Evolutionary conservation across 1,140 invertebrate species (phyloP).

Genomic region (Gryllus bimaculatus): DNA sequence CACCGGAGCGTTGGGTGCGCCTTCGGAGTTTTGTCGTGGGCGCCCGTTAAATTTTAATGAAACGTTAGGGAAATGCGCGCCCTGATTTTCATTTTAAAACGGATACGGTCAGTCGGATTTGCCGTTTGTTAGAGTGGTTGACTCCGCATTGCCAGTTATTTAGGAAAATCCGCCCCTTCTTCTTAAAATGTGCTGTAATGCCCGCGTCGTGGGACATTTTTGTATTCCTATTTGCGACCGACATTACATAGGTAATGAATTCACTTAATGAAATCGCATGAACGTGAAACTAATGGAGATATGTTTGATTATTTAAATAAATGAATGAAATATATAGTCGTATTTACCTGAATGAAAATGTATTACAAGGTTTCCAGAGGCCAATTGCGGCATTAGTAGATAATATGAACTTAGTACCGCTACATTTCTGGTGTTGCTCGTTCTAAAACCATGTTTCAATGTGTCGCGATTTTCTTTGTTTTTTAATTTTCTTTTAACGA

Average conservation of each 20-base stretch:
- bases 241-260: background rate
- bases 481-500: too few relatives aligned
- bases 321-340: constrained; percentile 5
- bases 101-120: background rate
- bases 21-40: background rate
- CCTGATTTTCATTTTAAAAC: background rate
- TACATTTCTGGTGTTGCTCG: too few relatives aligned
- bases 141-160: constrained; percentile 1
- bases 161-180: background rate
- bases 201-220: background rate
- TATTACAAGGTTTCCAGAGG: background rate
- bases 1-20: background rate
- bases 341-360: constrained; percentile 1
- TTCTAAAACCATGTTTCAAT: too few relatives aligned
- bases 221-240: background rate
- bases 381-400: background rate
- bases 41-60: background rate
- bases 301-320: background rate
- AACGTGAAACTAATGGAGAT: background rate
- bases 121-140: background rate
- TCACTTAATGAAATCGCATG: background rate
- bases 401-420: background rate
- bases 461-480: too few relatives aligned
- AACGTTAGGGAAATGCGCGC: background rate
- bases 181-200: background rate